A percentile compares a stretch with the other conserved stretches of the same genome.
Conservation (phyloP, 2,113 vertebrate genomes). For the Entosphenus tridentatus region DNA sequence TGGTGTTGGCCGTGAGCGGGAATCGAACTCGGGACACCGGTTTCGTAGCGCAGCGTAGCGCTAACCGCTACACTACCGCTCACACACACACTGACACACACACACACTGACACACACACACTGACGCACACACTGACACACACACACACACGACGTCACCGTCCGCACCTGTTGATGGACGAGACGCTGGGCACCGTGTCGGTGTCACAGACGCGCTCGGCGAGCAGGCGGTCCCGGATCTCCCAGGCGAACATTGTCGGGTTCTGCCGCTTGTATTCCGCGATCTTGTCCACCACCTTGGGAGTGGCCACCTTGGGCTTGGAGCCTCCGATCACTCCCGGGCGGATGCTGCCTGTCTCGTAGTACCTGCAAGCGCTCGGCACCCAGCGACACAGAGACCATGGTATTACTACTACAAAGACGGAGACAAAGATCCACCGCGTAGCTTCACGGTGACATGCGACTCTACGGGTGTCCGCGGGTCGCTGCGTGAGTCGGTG, state of each 20-base stretch:
- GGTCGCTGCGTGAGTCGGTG: no score
- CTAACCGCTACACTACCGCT: neutral
- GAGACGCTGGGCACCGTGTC: conserved; percentile 70
- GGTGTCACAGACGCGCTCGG: conserved; percentile 48
- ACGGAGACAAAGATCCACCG: no score
- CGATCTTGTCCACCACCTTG: conserved; percentile 65
- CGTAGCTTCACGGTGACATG: no score
- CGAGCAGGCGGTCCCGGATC: conserved; percentile 50
- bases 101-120: no score
- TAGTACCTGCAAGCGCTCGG: conserved; percentile 31
- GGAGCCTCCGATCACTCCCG: conserved; percentile 56
- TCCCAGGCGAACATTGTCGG: conserved; percentile 81
- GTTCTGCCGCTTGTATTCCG: conserved; percentile 61
- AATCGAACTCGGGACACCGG: no score
- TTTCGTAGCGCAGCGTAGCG: neutral
- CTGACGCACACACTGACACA: neutral
- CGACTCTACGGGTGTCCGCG: no score
- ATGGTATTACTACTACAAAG: no score
- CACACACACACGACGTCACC: neutral
- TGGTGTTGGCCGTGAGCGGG: no score
- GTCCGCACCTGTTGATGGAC: conserved; percentile 53
- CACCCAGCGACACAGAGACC: no score
- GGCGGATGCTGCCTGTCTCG: conserved; percentile 61
- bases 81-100: conserved; percentile 5
- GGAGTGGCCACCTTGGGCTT: conserved; percentile 69